Percentiles rank a stretch among this genome's conserved stretches.
phyloP scores from a whole-genome alignment of 2,797 vertebrate genomes.

The Parotocinclus haroldoi region DNA sequence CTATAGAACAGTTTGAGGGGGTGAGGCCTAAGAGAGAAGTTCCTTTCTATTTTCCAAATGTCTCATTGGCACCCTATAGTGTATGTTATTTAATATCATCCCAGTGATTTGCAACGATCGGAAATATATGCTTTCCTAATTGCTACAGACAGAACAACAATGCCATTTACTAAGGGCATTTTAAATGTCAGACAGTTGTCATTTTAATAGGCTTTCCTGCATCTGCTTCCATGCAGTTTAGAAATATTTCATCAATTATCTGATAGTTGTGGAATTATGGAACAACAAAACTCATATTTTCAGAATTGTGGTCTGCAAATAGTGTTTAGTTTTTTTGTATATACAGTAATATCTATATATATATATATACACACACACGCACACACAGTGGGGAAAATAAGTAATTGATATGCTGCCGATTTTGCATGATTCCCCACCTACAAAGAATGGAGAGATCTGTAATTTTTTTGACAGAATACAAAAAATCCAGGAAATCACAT shows the following conservation, averaged over 20 bases:
- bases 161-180: constrained; percentile 27
- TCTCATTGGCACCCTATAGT: not conserved
- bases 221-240: constrained; percentile 34
- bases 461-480: no score
- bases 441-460: no score
- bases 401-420: no score
- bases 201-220: constrained; percentile 29
- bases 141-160: constrained; percentile 25
- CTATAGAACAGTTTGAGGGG: no score
- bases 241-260: constrained; percentile 41
- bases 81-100: not conserved
- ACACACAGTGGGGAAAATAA: no score
- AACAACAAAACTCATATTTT: constrained; percentile 17
- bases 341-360: no score
- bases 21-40: no score
- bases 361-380: no score
- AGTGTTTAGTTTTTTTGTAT: not conserved
- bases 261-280: constrained; percentile 25
- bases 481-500: no score
- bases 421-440: no score
- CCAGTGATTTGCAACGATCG: constrained; percentile 7
- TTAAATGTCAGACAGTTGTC: constrained; percentile 32
- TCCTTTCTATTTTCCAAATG: not conserved
- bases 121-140: constrained; percentile 17
- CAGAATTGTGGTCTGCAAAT: constrained; percentile 15